Base-by-base conservation (phyloP, 2,888 invertebrate species). In the Gymnocheta viridis region DNA sequence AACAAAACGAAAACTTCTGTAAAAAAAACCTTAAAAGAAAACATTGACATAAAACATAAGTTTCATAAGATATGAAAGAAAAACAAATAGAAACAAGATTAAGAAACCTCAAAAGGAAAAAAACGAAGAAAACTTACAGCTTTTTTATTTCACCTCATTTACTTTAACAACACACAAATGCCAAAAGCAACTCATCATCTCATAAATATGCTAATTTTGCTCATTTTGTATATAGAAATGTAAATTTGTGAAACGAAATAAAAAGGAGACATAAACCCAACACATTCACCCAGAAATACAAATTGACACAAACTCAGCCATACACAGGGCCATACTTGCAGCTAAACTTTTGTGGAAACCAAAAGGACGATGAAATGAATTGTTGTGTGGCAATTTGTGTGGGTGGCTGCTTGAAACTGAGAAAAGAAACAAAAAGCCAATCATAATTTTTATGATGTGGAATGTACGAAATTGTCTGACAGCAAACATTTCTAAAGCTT, bases 401-500 rank as follows among this genome's bases (percentile, higher is more conserved):
- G 78, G 78, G 44, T 56, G 62, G 32, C 24, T 32, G 69, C 35
- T 1, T 56, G 35, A 17, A 56, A 49, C 32, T 35, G 54, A n/a
- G 47, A 62, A 77, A 24, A 60, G 60, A 62, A 78, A 70, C 77
- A 85, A 85, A 86, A 87, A 89, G 87, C 90, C 91, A 91, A 91
- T 91, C 91, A 89, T 87, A 89, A 88, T 90, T 90, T 88, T 89
- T 89, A 89, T 90, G 88, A 89, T 89, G 89, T 89, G 90, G 88
- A 90, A 90, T 88, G 87, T 87, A 86, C 86, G 84, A 88, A 89
- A 90, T 90, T 89, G 89, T 87, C 87, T 89, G 89, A 88, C 89
- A 88, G 87, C 87, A 86, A 85, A 82, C 87, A 80, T 82, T 83
- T 76, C 83, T 83, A 85, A 80, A 72, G 85, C 79, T 82, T 77